A percentile compares a stretch with the other conserved stretches of the same genome.
These are phyloP conservation scores for Argyra leucocephala DNA, from an alignment of 2,888 invertebrate species.

Conservation along the genomic window DNA sequence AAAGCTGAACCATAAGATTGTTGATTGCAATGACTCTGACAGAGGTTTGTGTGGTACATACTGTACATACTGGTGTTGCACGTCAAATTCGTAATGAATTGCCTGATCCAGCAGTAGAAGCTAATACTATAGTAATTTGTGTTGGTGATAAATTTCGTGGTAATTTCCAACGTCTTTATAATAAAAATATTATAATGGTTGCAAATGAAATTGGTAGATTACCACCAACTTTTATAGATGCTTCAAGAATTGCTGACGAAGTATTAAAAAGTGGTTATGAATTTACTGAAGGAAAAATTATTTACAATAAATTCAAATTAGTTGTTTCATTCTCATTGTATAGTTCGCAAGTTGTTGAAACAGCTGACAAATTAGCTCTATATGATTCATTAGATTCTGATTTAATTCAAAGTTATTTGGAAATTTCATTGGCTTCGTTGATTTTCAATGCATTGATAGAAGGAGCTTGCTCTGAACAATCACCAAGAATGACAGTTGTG, in stretches of 20 bases:
- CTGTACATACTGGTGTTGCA: constrained; percentile 84
- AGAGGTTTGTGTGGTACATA: constrained; percentile 94
- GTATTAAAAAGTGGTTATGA: constrained; percentile 71
- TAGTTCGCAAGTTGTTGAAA: constrained; percentile 67
- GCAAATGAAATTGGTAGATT: constrained; percentile 84
- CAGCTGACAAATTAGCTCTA: constrained; percentile 70
- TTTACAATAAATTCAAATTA: constrained; percentile 88
- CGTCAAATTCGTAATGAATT: constrained; percentile 69
- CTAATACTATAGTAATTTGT: constrained; percentile 74
- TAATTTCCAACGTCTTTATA: constrained; percentile 67
- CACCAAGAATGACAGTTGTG: constrained; percentile 99
- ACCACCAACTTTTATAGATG: constrained; percentile 88
- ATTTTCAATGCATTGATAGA: constrained; percentile 95
- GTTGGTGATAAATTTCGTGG: constrained; percentile 91
- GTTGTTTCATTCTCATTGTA: constrained; percentile 85
- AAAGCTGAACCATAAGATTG: constrained; percentile 61
- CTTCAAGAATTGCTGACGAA: constrained; percentile 71
- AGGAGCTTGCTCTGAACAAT: constrained; percentile 95
- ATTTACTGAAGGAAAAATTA: constrained; percentile 79
- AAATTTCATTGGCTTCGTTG: constrained; percentile 87
- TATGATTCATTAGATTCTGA: constrained; percentile 92
- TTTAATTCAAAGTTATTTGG: constrained; percentile 86
- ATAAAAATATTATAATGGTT: constrained; percentile 73
- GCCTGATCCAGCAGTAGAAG: constrained; percentile 39
- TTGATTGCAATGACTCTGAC: constrained; percentile 92